phyloP scores from a whole-genome alignment of 2,797 vertebrate species.

The Melanotaenia pygmaea region DNA sequence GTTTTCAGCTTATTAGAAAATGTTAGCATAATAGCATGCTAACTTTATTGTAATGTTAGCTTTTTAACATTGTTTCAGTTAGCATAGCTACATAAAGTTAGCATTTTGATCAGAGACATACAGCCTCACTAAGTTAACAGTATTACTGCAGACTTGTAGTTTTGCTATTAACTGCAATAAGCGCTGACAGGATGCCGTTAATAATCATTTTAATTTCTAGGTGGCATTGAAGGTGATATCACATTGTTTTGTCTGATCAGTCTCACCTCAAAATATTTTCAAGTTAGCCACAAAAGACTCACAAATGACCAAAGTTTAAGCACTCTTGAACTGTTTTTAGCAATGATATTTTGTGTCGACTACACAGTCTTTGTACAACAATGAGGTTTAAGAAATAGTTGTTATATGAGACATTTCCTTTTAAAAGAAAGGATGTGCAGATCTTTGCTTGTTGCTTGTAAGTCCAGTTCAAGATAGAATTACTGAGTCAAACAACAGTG shows the following conservation, averaged over 20 bases:
- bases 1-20: neutral
- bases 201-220: neutral
- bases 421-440: neutral
- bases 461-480: conserved; percentile 21
- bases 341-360: neutral
- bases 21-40: neutral
- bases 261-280: neutral
- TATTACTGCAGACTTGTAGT: neutral
- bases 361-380: neutral
- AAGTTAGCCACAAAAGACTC: neutral
- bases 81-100: neutral
- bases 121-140: neutral
- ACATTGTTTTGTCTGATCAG: neutral
- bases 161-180: neutral
- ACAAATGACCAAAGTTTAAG: neutral
- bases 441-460: conserved; percentile 17
- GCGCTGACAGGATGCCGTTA: neutral
- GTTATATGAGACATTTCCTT: neutral
- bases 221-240: neutral
- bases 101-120: neutral
- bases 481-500: conserved; percentile 47
- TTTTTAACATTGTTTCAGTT: neutral
- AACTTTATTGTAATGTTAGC: neutral
- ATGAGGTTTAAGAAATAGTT: neutral
- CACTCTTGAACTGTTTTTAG: neutral